These are phyloP conservation scores for Yasuhikotakia modesta DNA, from an alignment of 2,797 vertebrate species.

Conservation along the genomic window DNA sequence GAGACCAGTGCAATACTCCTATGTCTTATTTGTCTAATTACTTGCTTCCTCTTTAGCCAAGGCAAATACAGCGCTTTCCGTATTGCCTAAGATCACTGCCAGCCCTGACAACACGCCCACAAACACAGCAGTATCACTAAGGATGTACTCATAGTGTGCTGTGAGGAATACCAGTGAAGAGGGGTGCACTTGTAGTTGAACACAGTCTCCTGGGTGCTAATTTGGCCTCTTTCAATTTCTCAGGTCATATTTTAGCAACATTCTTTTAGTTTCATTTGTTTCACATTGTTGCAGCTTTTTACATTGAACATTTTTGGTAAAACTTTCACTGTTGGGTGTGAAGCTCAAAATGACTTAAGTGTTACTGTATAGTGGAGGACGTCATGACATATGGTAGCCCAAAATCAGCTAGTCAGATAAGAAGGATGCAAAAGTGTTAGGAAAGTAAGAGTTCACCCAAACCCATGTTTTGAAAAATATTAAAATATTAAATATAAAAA, in stretches of 20 bases:
- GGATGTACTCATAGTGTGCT: slow-evolving; percentile 79
- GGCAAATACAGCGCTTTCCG: slow-evolving; percentile 77
- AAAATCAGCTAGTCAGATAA: neutral
- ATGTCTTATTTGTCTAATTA: slow-evolving; percentile 75
- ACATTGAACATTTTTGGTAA: neutral
- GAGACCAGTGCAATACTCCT: slow-evolving; percentile 64
- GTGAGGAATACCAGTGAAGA: slow-evolving; percentile 51
- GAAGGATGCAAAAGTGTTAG: neutral
- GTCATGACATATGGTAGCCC: slow-evolving; percentile 14
- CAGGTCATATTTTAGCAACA: neutral
- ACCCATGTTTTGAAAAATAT: no score
- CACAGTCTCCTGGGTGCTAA: slow-evolving; percentile 15
- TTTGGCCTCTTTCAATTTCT: slow-evolving; percentile 13
- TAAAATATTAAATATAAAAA: no score
- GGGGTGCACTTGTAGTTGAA: slow-evolving; percentile 41
- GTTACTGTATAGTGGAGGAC: neutral
- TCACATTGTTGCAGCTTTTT: neutral
- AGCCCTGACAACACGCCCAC: slow-evolving; percentile 77
- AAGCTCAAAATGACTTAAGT: neutral
- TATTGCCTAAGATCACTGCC: slow-evolving; percentile 70
- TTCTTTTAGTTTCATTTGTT: neutral
- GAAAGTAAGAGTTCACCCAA: no score
- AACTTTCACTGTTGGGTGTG: slow-evolving; percentile 22
- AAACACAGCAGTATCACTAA: slow-evolving; percentile 81
- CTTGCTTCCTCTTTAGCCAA: slow-evolving; percentile 72